Base-by-base conservation (phyloP, 2,797 vertebrate genomes). In the Poliocrania exsul region DNA sequence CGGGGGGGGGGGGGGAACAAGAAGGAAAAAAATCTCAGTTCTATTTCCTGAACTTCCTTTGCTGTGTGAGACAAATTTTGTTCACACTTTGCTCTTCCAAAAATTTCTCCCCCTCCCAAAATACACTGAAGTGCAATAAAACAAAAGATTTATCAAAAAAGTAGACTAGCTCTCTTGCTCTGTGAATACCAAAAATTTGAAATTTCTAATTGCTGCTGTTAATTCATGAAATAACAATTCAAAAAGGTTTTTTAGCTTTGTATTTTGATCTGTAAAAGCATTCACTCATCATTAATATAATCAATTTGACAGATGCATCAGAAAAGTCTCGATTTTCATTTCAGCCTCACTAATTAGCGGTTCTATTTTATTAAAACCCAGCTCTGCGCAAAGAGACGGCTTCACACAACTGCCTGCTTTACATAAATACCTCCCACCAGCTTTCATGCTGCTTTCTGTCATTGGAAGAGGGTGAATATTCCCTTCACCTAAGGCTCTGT, bases 241-340 rank as follows among this genome's bases (percentile, higher is more conserved):
- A 8, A n/a, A n/a, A 40, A 2, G 10, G 8, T 21, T 53, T 81
- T 88, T 77, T 37, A 70, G 33, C 60, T 84, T 81, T 86, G 11
- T 75, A 72, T 86, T 93, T 95, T 62, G 29, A 79, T 69, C 57
- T 74, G 40, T 54, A 57, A 71, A 91, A 85, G 37, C 44, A 84
- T 40, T 92, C 23, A 37, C 16, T 40, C 29, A 54, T 61, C 28
- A 15, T 44, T 53, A 92, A 95, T 33, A 88, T 33, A 86, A 88
- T 72, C n/a, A 65, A 47, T 79, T 84, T 90, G 90, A 94, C 81
- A 93, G 66, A 90, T 60, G 44, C 46, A 92, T 75, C n/a, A 81
- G 77, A 44, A 78, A 85, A 92, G 13, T 47, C 47, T 86, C 0
- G 0, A 90, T 88, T 94, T 92, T 71, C 38, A 82, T 85, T 82